Evolutionary conservation across 1,140 invertebrate species (phyloP).

Genomic region (Drosophila tropicalis): DNA sequence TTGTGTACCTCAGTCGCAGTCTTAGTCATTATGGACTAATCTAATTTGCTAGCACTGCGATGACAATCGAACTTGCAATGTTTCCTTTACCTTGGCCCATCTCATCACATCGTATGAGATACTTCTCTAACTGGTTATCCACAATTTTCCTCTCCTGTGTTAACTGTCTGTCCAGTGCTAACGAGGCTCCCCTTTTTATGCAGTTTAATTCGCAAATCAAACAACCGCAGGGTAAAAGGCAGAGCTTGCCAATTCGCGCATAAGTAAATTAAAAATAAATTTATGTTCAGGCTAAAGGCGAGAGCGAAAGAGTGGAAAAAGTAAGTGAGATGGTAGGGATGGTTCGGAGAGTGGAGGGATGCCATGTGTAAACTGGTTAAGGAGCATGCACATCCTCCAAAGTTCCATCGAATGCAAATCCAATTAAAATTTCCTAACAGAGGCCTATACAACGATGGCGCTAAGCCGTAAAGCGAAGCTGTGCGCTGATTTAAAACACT

Average conservation of each 20-base stretch:
- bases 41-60: conserved; percentile 56
- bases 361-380: conserved; percentile 56
- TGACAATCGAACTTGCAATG: conserved; percentile 55
- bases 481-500: conserved; percentile 80
- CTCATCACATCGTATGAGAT: neutral
- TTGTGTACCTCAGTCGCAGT: neutral
- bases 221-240: conserved; percentile 64
- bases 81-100: neutral
- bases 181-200: conserved; percentile 52
- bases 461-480: conserved; percentile 79
- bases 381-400: conserved; percentile 20
- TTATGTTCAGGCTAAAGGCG: conserved; percentile 63
- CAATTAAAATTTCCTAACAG: conserved; percentile 71
- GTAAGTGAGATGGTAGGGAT: neutral
- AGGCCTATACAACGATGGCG: conserved; percentile 47
- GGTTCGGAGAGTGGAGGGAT: neutral
- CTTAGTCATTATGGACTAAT: conserved; percentile 59
- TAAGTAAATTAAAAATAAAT: conserved; percentile 82
- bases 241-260: conserved; percentile 68
- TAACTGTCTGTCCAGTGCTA: conserved; percentile 41
- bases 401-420: conserved; percentile 68
- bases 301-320: conserved; percentile 20
- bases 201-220: conserved; percentile 80
- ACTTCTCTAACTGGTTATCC: too few species aligned
- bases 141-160: conserved; percentile 6